Base-by-base conservation (phyloP, 2,113 vertebrate species). In the Speoplatyrhinus poulsoni region DNA sequence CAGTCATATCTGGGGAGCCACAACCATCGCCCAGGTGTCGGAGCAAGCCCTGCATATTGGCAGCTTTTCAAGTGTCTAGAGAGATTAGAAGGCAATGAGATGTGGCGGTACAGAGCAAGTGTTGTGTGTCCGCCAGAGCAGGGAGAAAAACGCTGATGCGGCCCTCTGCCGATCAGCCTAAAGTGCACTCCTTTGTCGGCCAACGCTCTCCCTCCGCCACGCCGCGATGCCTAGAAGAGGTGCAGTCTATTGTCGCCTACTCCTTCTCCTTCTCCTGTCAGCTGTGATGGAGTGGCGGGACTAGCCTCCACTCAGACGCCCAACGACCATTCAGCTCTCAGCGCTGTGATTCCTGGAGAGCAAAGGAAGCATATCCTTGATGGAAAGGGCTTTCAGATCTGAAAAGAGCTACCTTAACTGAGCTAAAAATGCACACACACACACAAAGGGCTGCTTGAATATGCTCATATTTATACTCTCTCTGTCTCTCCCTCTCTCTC, bases 81-180 rank as follows among this genome's bases (percentile, higher is more conserved):
- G 79, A 82, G 83, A 88, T 86, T 84, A 82, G 84, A 89, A 56
- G 67, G 76, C 79, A 82, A 87, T 84, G 87, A 88, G 83, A 82
- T 82, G 84, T 74, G 47, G 80, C 76, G 77, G 65, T 76, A 54
- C 82, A 79, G 82, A 85, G 66, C 75, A 75, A 83, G 83, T 80
- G 83, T 83, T 84, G 80, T 65, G 68, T 77, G 75, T 75, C 72
- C 82, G 87, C 77, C 85, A 76, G 76, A 82, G 77, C 53, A 70
- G 79, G 76, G 81, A 3, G 26, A 79, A 87, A 89, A 85, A 83
- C 86, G 90, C 88, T 89, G 88, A 89, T 84, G 80, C 82, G 83
- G 79, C 83, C 73, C 60, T 77, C 78, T 88, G 75, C 88, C 84
- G 76, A 85, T 89, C 71, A 26, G 83, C 79, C 70, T 75, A 81